Evolutionary conservation across 2,113 vertebrate species (phyloP).

Genomic region (Sitta europaea): DNA sequence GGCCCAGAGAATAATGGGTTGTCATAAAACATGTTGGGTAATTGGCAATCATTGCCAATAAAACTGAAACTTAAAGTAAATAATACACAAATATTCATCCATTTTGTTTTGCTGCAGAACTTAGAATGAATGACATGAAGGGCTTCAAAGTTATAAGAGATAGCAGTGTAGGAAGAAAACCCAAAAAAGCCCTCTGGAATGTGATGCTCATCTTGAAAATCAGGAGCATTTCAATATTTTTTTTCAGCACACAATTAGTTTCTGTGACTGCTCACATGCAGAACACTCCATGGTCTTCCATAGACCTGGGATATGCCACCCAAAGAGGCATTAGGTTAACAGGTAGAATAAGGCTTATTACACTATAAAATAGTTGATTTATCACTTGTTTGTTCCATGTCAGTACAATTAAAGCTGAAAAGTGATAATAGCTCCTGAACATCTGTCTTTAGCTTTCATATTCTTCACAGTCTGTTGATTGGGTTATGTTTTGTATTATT

Average conservation of each 20-base stretch:
- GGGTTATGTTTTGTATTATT: constrained; percentile 78
- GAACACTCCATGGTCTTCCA: not conserved
- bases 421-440: constrained; percentile 73
- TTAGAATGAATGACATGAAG: not conserved
- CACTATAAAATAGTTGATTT: constrained; percentile 61
- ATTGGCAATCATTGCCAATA: not conserved
- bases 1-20: not conserved
- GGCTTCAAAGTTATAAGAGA: not conserved
- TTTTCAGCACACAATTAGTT: not conserved
- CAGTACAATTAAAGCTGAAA: constrained; percentile 77
- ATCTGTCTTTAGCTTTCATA: constrained; percentile 76
- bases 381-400: constrained; percentile 55
- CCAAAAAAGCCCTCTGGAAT: not conserved
- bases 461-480: constrained; percentile 81
- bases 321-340: not conserved
- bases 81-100: not conserved
- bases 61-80: not conserved
- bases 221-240: not conserved
- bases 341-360: constrained; percentile 26
- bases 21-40: not conserved
- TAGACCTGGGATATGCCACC: not conserved
- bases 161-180: not conserved
- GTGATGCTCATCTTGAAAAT: not conserved
- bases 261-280: not conserved
- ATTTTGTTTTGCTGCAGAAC: not conserved